These are phyloP conservation scores for Atta texana DNA, from an alignment of 1,140 invertebrate species.

Conservation along the genomic window DNA sequence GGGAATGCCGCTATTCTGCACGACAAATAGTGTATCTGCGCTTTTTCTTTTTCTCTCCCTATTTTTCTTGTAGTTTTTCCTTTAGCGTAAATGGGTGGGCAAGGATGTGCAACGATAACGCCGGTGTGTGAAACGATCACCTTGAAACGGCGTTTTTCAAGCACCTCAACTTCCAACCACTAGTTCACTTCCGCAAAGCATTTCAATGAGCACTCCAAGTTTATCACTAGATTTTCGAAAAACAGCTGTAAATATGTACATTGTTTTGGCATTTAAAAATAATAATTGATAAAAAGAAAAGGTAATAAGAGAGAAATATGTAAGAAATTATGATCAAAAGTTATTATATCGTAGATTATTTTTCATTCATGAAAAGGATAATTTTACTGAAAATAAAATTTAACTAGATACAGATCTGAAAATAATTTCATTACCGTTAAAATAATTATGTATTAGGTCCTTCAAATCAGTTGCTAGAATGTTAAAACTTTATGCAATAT, in stretches of 20 bases:
- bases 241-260: background rate
- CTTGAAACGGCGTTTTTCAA: slow-evolving; percentile 10
- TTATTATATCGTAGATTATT: background rate
- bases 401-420: no score
- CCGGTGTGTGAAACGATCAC: slow-evolving; percentile 23
- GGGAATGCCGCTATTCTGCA: slow-evolving; percentile 48
- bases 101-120: slow-evolving; percentile 12
- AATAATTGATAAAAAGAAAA: background rate
- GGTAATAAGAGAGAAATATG: background rate
- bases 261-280: background rate
- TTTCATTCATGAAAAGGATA: background rate
- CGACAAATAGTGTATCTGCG: slow-evolving; percentile 50
- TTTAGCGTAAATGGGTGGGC: background rate
- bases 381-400: no score
- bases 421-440: no score
- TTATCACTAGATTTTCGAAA: background rate
- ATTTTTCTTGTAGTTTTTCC: background rate
- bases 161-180: background rate
- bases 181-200: background rate
- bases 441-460: no score
- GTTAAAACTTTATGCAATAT: no score
- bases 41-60: slow-evolving; percentile 19
- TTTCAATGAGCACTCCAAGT: background rate
- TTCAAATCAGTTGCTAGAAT: no score
- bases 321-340: background rate